A percentile compares a stretch with the other conserved stretches of the same genome.
These are phyloP conservation scores for Salminus brasiliensis DNA, from an alignment of 2,113 vertebrate genomes.

Conservation along the genomic window DNA sequence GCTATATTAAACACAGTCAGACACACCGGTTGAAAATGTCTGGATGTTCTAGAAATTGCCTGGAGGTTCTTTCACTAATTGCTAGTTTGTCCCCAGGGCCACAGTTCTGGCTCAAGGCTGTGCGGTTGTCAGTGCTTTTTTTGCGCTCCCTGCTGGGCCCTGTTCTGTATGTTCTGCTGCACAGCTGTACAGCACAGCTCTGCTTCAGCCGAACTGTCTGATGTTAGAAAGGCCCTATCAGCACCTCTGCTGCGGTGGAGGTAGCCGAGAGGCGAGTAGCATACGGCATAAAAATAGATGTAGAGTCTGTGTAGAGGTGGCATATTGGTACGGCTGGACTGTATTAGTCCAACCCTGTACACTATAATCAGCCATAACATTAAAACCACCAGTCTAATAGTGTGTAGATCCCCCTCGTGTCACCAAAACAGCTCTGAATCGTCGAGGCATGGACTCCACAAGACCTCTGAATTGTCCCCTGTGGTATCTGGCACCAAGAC, in stretches of 20 bases:
- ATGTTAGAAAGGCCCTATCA: not conserved
- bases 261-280: not conserved
- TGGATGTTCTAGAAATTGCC: slow-evolving; percentile 17
- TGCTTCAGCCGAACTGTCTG: not conserved
- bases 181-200: not conserved
- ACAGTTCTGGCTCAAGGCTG: slow-evolving; percentile 20
- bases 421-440: too few relatives aligned
- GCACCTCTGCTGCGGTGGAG: not conserved
- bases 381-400: too few relatives aligned
- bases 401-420: too few relatives aligned
- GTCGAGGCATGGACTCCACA: too few relatives aligned
- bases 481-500: too few relatives aligned
- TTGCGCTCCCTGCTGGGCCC: not conserved
- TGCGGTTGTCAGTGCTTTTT: slow-evolving; percentile 16
- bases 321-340: too few relatives aligned
- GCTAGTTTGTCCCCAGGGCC: slow-evolving; percentile 37
- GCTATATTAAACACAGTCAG: too few relatives aligned
- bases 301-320: too few relatives aligned
- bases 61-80: slow-evolving; percentile 43
- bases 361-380: too few relatives aligned
- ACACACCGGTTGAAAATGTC: not conserved
- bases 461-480: too few relatives aligned
- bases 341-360: too few relatives aligned
- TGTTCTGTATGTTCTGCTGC: not conserved
- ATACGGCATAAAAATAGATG: not conserved